Conservation (phyloP, 2,797 vertebrate species). For the Pangasius krempfi region DNA sequence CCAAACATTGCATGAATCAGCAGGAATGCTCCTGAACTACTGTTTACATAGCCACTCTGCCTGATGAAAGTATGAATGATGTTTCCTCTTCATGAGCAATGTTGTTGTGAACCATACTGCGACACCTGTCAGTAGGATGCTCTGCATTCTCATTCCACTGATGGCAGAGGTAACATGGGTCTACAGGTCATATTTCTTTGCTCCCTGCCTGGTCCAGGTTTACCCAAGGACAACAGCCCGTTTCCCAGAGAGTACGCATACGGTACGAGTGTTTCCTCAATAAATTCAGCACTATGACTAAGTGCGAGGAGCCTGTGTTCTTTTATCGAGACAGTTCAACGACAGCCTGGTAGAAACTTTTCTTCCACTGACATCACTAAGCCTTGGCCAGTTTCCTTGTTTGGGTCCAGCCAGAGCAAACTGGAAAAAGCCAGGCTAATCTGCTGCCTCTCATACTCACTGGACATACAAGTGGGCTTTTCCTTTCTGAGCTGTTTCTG, state of each 20-base stretch:
- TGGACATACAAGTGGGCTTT: constrained; percentile 33
- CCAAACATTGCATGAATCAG: neutral
- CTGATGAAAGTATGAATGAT: constrained; percentile 24
- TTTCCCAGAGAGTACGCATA: constrained; percentile 1
- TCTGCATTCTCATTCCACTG: constrained; percentile 24
- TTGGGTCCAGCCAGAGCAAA: constrained; percentile 48
- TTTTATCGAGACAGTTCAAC: neutral
- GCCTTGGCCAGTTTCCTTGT: constrained; percentile 36
- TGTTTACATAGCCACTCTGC: constrained; percentile 16
- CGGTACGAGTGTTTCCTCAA: neutral
- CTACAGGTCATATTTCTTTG: constrained; percentile 42
- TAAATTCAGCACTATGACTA: constrained; percentile 23
- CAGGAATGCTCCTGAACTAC: neutral
- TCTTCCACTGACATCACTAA: constrained; percentile 35
- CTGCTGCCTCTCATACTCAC: constrained; percentile 32
- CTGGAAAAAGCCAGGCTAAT: constrained; percentile 50
- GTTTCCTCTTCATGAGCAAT: constrained; percentile 5
- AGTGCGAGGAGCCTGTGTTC: neutral
- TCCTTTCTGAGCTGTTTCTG: constrained; percentile 48
- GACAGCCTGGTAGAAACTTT: neutral
- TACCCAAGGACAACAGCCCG: constrained; percentile 45
- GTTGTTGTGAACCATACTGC: constrained; percentile 14
- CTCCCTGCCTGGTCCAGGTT: constrained; percentile 27
- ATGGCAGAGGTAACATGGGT: constrained; percentile 22
- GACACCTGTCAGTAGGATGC: constrained; percentile 25